phyloP scores from a whole-genome alignment of 1,140 invertebrate genomes.

The Acromyrmex charruanus region DNA sequence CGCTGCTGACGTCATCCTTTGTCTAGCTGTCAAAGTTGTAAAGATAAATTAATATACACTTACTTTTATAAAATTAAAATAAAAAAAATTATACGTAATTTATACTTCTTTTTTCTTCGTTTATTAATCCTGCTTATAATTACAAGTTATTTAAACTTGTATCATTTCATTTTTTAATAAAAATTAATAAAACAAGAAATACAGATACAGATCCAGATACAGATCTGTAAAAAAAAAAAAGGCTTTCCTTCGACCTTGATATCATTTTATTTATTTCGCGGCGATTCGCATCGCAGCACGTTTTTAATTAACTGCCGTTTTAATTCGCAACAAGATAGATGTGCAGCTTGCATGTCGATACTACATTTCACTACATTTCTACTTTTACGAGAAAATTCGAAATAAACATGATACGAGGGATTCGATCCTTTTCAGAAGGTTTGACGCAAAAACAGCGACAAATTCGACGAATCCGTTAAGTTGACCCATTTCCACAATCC shows the following conservation, averaged over 20 bases:
- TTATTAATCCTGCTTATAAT: background rate
- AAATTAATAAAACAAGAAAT: background rate
- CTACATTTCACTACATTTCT: background rate
- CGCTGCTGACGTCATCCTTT: slow-evolving; percentile 33
- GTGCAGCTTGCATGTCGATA: background rate
- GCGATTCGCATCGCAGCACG: slow-evolving; percentile 3
- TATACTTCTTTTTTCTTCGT: background rate
- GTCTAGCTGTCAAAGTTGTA: background rate
- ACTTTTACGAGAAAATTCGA: slow-evolving; percentile 22
- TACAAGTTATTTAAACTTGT: background rate
- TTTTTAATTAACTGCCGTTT: slow-evolving; percentile 52
- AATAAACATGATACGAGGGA: background rate
- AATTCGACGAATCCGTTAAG: slow-evolving; percentile 44
- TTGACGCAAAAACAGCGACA: slow-evolving; percentile 25
- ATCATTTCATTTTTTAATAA: background rate
- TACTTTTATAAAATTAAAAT: background rate
- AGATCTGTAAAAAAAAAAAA: slow-evolving; percentile 12
- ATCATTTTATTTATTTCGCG: slow-evolving; percentile 19
- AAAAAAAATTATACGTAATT: slow-evolving; percentile 13
- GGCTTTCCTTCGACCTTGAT: slow-evolving; percentile 27
- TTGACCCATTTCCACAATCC: slow-evolving; percentile 39
- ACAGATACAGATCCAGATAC: background rate
- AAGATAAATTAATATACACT: background rate
- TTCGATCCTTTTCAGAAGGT: slow-evolving; percentile 25
- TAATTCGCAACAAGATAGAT: slow-evolving; percentile 38